Percentiles rank a stretch among this genome's conserved stretches.
Evolutionary conservation across 2,113 vertebrate species (phyloP).

Genomic region (Tragelaphus buxtoni): DNA sequence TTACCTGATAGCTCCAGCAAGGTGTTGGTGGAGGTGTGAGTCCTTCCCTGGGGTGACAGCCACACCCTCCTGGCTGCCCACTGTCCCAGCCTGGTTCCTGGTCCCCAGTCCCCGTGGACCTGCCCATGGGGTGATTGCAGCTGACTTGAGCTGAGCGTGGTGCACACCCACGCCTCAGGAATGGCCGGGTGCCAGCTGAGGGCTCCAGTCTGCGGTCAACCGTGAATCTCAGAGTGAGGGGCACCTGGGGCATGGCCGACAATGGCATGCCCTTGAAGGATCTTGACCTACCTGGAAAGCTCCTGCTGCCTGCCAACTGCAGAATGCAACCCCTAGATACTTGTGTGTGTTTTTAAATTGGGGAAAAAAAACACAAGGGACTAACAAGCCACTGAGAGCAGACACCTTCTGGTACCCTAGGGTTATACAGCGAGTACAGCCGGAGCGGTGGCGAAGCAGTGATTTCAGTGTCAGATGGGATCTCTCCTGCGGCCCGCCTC

Average conservation of each 20-base stretch:
- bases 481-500: not conserved
- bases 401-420: not conserved
- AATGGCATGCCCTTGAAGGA: not conserved
- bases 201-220: not conserved
- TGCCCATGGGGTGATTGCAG: not conserved
- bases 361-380: not conserved
- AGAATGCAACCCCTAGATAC: rapidly evolving
- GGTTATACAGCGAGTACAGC: not conserved
- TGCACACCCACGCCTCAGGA: not conserved
- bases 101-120: not conserved
- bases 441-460: no score
- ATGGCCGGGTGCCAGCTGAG: not conserved
- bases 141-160: rapidly evolving
- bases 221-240: not conserved
- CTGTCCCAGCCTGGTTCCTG: not conserved
- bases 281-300: not conserved
- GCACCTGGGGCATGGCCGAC: not conserved
- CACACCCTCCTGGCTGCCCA: not conserved
- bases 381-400: not conserved
- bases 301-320: not conserved
- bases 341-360: not conserved
- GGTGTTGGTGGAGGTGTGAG: not conserved
- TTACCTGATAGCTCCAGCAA: not conserved
- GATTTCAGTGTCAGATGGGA: rapidly evolving
- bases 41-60: not conserved